phyloP scores from a whole-genome alignment of 2,113 vertebrate species.

The Arothron firmamentum region DNA sequence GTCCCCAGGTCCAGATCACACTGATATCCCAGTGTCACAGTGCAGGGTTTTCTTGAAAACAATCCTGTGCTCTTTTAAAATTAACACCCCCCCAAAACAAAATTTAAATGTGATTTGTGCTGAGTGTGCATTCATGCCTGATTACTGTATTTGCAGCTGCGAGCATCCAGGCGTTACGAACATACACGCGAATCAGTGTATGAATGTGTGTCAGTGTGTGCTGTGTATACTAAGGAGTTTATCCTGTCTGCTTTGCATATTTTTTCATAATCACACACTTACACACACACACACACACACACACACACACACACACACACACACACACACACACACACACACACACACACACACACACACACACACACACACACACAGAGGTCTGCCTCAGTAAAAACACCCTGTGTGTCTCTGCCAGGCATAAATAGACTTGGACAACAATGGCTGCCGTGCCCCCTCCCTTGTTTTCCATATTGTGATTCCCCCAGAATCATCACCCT shows the following conservation, averaged over 20 bases:
- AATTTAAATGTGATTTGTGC: no score
- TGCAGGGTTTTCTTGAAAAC: no score
- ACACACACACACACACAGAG: constrained; percentile 4
- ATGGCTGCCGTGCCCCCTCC: neutral
- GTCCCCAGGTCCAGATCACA: constrained; percentile 31
- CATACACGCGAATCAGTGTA: constrained; percentile 36
- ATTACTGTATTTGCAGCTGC: constrained; percentile 7
- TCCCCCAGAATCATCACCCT: constrained; percentile 7
- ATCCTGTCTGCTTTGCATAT: constrained; percentile 30
- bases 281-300: neutral
- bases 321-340: constrained; percentile 1
- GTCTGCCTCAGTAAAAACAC: constrained; percentile 29
- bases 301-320: constrained; percentile 2
- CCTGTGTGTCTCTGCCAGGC: constrained; percentile 14
- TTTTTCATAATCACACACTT: constrained; percentile 1
- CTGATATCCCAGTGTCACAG: constrained; percentile 30
- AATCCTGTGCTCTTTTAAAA: neutral
- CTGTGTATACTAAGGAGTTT: constrained; percentile 48
- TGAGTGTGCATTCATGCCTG: constrained; percentile 15
- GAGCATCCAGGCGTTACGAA: constrained; percentile 23
- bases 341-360: neutral
- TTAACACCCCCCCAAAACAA: no score
- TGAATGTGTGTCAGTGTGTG: constrained; percentile 55
- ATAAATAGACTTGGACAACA: constrained; percentile 16
- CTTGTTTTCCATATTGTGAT: constrained; percentile 7